These are phyloP conservation scores for Ephestia elutella DNA, from an alignment of 1,140 invertebrate genomes.

Conservation along the genomic window DNA sequence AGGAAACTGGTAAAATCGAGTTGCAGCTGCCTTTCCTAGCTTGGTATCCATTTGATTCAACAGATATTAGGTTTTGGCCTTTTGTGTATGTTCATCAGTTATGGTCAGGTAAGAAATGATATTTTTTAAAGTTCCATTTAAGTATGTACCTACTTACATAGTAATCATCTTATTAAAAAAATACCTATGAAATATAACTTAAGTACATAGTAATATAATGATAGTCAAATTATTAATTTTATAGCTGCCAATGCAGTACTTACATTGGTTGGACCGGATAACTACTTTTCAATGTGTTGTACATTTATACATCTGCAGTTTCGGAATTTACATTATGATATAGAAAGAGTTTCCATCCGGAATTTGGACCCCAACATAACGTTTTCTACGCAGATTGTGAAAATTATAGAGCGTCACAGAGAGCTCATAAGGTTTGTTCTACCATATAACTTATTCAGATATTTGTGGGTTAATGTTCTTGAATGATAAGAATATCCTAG, in stretches of 20 bases:
- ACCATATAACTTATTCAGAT: background rate
- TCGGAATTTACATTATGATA: constrained; percentile 21
- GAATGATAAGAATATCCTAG: too few species aligned
- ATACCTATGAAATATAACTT: too few species aligned
- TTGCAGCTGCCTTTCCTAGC: constrained; percentile 30
- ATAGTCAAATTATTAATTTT: too few species aligned
- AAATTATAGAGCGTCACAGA: constrained; percentile 25
- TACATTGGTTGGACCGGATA: constrained; percentile 27
- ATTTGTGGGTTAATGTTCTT: background rate
- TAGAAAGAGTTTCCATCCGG: constrained; percentile 13
- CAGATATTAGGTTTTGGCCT: constrained; percentile 24
- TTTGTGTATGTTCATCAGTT: constrained; percentile 30
- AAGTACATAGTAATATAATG: too few species aligned
- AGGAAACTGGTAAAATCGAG: constrained; percentile 22
- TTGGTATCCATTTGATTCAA: constrained; percentile 35
- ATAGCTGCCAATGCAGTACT: constrained; percentile 15
- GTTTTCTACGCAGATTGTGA: background rate
- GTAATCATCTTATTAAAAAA: constrained; percentile 8
- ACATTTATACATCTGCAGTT: constrained; percentile 38
- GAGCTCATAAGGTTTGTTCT: constrained; percentile 29
- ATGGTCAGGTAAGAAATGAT: constrained; percentile 35
- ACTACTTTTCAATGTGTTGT: constrained; percentile 29
- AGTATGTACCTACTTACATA: too few species aligned
- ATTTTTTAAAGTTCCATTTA: too few species aligned
- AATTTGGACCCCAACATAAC: background rate